Conservation (phyloP, 2,888 invertebrate species). For the Odontocolon sp. region DNA sequence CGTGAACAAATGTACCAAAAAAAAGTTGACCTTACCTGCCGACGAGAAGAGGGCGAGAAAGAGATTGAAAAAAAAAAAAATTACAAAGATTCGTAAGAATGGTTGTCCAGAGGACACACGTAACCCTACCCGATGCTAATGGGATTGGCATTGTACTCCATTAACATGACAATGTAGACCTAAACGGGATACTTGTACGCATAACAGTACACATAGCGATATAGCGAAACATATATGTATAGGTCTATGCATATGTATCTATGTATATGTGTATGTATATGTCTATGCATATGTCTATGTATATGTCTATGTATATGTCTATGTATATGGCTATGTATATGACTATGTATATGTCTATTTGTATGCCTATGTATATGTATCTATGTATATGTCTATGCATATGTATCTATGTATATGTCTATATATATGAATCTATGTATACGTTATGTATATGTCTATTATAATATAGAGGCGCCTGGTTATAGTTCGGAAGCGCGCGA, state of each 20-base stretch:
- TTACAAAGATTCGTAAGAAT: constrained; percentile 52
- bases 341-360: no score
- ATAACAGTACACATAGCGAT: constrained; percentile 47
- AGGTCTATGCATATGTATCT: no score
- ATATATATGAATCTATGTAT: no score
- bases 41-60: constrained; percentile 30
- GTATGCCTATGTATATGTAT: no score
- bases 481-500: constrained; percentile 31
- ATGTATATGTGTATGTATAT: no score
- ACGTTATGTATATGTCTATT: constrained; percentile 1
- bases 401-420: no score
- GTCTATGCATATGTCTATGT: no score
- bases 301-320: no score
- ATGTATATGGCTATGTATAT: no score
- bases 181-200: constrained; percentile 72
- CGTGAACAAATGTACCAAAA: constrained; percentile 40
- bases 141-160: constrained; percentile 75
- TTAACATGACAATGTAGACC: constrained; percentile 77
- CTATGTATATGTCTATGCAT: no score
- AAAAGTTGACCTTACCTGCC: constrained; percentile 71
- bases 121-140: constrained; percentile 72
- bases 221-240: no score
- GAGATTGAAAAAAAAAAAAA: not conserved
- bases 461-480: constrained; percentile 28
- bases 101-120: constrained; percentile 52